Conservation (phyloP, 2,113 vertebrate genomes). For the Pollachius pollachius region DNA sequence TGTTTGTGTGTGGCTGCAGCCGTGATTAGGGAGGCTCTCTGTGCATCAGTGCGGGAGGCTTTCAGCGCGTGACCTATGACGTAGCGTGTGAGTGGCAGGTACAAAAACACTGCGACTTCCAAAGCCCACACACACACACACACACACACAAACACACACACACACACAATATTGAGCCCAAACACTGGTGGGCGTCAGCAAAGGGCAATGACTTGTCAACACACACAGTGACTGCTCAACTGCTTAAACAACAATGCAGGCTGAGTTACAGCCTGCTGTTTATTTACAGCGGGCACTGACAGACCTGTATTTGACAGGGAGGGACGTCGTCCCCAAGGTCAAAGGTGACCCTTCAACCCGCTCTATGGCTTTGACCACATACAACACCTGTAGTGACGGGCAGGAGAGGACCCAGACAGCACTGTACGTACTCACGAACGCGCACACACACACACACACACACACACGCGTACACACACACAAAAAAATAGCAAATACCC, state of each 20-base stretch:
- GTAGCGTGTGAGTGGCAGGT: conserved; percentile 22
- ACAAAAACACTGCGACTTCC: conserved; percentile 40
- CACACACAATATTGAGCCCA: not conserved
- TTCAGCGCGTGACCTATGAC: conserved; percentile 39
- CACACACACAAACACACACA: too few species aligned
- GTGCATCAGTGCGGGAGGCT: conserved; percentile 5
- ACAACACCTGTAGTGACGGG: too few species aligned
- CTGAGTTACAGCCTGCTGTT: not conserved
- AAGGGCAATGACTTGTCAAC: too few species aligned
- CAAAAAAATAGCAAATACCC: not conserved
- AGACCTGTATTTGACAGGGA: too few species aligned
- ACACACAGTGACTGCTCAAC: too few species aligned
- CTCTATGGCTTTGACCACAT: too few species aligned
- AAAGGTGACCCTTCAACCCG: too few species aligned
- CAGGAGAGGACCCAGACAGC: too few species aligned
- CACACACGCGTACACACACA: not conserved
- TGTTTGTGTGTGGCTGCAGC: conserved; percentile 19
- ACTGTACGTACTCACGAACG: not conserved
- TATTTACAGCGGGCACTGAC: not conserved
- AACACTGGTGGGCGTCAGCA: too few species aligned
- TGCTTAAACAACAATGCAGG: too few species aligned
- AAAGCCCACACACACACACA: not conserved
- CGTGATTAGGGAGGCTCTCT: conserved; percentile 40
- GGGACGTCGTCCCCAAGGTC: too few species aligned
- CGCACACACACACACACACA: conserved; percentile 11